Base-by-base conservation (phyloP, 2,888 invertebrate genomes). In the Trissolcus japonicus region DNA sequence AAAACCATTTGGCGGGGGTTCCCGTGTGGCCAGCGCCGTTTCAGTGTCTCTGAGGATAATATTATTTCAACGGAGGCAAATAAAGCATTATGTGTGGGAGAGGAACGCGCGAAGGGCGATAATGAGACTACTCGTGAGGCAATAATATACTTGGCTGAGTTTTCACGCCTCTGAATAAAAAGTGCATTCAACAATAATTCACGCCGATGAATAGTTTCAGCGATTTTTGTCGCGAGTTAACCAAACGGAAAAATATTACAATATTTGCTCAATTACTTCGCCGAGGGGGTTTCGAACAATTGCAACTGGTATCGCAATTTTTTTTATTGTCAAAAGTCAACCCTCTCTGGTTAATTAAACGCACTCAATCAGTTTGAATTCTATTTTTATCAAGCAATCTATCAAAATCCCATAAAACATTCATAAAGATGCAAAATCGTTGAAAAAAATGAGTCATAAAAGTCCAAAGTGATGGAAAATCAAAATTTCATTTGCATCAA, bases 1-100 rank as follows among this genome's bases (percentile, higher is more conserved):
- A 83, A 82, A 82, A 80, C 80, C 80, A 86, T 84, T 85, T 82
- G 77, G 76, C 35, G 66, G 40, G 65, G 43, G 40, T 80, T 81
- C 81, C 81, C 81, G 71, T 56, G 82, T 80, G 84, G 82, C 80
- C 80, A 81, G 80, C 80, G 72, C 80, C 48, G 55, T 16, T 56
- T 19, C 51, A 60, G 56, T 35, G 35, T 78, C 83, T 80, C 85
- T 61, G 46, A 83, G 83, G 84, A 83, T 79, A 54, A 46, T 81
- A 81, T 82, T 79, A 60, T 72, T 74, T 74, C 60, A 54, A 65
- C 50, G 46, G n/a, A 41, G 29, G 60, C 50, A 77, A 72, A 72
- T 62, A 77, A 25, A 48, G 66, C 46, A 46, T 46, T 16, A 1
- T 14, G 14, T 14, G 14, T 4, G 16, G 46, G 46, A 7, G 14